A percentile compares a stretch with the other conserved stretches of the same genome.
These are phyloP conservation scores for Nudaria mundana DNA, from an alignment of 2,888 invertebrate species.

Conservation along the genomic window DNA sequence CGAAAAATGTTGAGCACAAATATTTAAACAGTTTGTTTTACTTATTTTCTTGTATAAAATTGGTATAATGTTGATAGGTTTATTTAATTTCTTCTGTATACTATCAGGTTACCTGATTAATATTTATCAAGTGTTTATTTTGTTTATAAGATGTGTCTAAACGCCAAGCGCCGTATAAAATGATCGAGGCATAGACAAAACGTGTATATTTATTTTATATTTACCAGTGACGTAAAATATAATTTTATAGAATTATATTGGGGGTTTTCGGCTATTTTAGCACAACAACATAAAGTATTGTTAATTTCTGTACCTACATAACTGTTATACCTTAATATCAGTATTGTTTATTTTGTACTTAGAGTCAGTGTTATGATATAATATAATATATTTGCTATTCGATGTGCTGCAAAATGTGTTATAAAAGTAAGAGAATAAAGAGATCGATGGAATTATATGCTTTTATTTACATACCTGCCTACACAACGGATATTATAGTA, in stretches of 20 bases:
- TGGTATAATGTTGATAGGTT: slow-evolving; percentile 18
- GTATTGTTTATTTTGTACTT: slow-evolving; percentile 32
- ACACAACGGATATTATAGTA: no score
- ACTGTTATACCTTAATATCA: slow-evolving; percentile 14
- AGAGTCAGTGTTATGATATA: slow-evolving; percentile 31
- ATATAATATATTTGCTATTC: slow-evolving; percentile 36
- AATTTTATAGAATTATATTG: no score
- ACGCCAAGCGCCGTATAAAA: slow-evolving; percentile 16
- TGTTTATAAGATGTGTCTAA: slow-evolving; percentile 16
- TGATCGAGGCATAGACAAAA: slow-evolving; percentile 10
- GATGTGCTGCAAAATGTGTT: slow-evolving; percentile 36
- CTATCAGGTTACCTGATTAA: slow-evolving; percentile 18
- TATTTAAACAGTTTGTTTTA: slow-evolving; percentile 25
- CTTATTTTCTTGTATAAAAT: slow-evolving; percentile 20
- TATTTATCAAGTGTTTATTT: slow-evolving; percentile 13
- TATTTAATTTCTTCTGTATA: slow-evolving; percentile 15
- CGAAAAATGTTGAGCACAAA: slow-evolving; percentile 56
- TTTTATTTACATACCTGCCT: slow-evolving; percentile 21
- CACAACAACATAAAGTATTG: slow-evolving; percentile 3
- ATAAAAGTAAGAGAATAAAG: slow-evolving; percentile 46
- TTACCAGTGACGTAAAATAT: slow-evolving; percentile 19
- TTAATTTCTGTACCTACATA: slow-evolving; percentile 5
- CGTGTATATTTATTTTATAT: slow-evolving; percentile 13
- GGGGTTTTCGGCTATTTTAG: background rate
- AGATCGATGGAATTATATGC: slow-evolving; percentile 35